phyloP scores from a whole-genome alignment of 2,797 vertebrate genomes.

The Macrochelys suwanniensis region DNA sequence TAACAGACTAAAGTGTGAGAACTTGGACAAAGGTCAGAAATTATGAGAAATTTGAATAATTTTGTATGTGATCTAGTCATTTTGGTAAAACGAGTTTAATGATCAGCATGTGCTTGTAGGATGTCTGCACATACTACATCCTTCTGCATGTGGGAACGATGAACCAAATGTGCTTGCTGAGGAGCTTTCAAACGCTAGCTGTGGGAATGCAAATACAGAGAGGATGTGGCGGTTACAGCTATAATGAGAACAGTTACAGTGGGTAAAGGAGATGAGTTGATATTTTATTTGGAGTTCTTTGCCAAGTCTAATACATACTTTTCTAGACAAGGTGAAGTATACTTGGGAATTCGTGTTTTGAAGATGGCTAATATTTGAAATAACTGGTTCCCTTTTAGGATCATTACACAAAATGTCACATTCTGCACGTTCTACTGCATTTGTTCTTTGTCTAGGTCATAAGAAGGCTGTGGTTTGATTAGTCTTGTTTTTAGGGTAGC shows the following conservation, averaged over 20 bases:
- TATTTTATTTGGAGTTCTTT: constrained; percentile 14
- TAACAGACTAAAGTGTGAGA: neutral
- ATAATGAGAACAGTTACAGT: neutral
- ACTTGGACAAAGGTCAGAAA: neutral
- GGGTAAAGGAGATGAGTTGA: constrained; percentile 18
- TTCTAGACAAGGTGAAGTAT: constrained; percentile 1
- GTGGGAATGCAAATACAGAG: neutral
- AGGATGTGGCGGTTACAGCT: neutral
- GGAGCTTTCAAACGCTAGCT: neutral
- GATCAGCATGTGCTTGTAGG: neutral
- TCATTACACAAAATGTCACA: constrained; percentile 26
- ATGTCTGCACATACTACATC: neutral
- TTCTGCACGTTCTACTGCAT: constrained; percentile 34
- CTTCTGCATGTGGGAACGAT: neutral
- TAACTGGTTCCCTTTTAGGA: constrained; percentile 41
- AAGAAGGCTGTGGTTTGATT: constrained; percentile 3
- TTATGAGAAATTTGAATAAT: constrained; percentile 23
- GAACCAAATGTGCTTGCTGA: neutral
- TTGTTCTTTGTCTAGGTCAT: constrained; percentile 41
- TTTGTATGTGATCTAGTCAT: neutral
- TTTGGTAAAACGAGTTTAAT: neutral
- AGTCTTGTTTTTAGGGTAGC: constrained; percentile 25
- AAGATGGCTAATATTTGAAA: constrained; percentile 44
- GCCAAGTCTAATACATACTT: constrained; percentile 21
- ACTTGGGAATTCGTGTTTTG: constrained; percentile 50